Conservation (phyloP, 2,797 vertebrate species). For the Myotis pilosus region DNA sequence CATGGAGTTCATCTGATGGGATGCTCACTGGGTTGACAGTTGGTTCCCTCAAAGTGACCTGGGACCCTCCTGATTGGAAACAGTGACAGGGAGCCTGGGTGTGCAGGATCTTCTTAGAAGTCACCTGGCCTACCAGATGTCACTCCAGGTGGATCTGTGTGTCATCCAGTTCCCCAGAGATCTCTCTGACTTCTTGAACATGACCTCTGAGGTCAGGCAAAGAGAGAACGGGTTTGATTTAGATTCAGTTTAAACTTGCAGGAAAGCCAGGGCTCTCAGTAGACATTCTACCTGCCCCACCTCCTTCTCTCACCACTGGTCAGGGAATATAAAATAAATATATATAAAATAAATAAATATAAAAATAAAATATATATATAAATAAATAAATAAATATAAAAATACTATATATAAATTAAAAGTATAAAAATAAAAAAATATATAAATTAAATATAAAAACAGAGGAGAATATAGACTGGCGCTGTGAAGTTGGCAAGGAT, state of each 20-base stretch:
- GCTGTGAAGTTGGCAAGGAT: background rate
- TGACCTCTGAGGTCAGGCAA: conserved; percentile 25
- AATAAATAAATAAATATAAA: no score
- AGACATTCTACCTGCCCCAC: background rate
- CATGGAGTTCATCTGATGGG: background rate
- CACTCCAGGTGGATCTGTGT: background rate
- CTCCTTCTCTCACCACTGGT: background rate
- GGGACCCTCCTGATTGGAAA: background rate
- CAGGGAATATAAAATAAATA: no score
- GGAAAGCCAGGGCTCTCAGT: background rate
- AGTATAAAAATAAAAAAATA: no score
- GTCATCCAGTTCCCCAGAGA: background rate
- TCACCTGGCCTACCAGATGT: background rate
- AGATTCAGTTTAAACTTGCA: conserved; percentile 50
- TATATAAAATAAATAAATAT: no score
- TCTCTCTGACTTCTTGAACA: background rate
- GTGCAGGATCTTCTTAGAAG: background rate
- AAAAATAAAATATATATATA: no score
- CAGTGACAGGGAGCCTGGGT: background rate
- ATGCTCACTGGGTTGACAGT: accelerated
- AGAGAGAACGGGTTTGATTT: conserved; percentile 24
- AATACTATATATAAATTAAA: no score
- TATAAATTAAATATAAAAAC: background rate
- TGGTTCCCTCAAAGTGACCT: background rate
- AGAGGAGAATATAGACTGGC: accelerated